Base-by-base conservation (phyloP, 2,888 invertebrate genomes). In the Tenthredo distinguenda region DNA sequence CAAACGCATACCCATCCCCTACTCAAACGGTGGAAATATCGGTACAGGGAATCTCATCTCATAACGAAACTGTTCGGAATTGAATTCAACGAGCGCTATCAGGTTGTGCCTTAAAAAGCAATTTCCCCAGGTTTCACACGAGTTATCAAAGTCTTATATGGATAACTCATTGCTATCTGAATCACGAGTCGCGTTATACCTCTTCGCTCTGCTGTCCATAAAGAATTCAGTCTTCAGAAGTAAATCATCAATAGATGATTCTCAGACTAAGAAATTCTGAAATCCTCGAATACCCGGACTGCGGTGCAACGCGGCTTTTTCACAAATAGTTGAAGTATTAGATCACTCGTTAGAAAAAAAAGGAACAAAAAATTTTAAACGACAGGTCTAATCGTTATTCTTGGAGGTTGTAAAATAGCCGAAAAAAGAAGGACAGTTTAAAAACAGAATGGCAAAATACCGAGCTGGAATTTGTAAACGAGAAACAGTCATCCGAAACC, bases 1-100 rank as follows among this genome's bases (percentile, higher is more conserved):
- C 68, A 68, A 68, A 68, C 34, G 68, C 68, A 62, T 62, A 68
- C 34, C 68, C 68, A 18, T 15, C 68, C 68, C 68, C 5, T 18
- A 68, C 68, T 68, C 68, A 68, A 68, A 34, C 26, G 7, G 31
- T 15, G 65, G 68, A 68, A 68, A 34, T 68, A 68, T 68, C 68
- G 34, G 68, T 68, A n/a, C 12, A 31, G 12, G 12, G 68, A 68
- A 68, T 68, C 68, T 68, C 68, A 31, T 12, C 47, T 47, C 47
- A 15, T 47, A 47, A 47, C 12, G 68, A 34, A 68, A 68, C 18
- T 68, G 68, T 68, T 68, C 68, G 6, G 68, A 34, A 68, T 68
- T 68, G 34, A 68, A 68, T 68, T 68, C 68, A 68, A 6, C 26
- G 10, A 21, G 26, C 26, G 62, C 21, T 34, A 15, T 68, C 68